Percentiles rank a stretch among this genome's conserved stretches.
Conservation (phyloP, 2,797 vertebrate genomes). For the Thripadectes ignobilis region DNA sequence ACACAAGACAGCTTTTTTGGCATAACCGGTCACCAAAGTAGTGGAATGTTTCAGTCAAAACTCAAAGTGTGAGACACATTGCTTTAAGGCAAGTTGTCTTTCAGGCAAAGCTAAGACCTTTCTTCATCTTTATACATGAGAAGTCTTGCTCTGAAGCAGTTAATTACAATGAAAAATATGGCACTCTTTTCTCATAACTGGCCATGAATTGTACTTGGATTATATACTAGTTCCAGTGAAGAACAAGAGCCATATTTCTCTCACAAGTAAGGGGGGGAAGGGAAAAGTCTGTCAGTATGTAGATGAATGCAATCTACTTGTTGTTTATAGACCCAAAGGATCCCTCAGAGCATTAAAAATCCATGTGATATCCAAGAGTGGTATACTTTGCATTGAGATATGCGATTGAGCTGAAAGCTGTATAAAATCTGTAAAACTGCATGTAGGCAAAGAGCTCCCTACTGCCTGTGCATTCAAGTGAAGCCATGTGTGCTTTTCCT, state of each 20-base stretch:
- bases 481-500: not conserved
- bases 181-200: not conserved
- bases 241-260: slow-evolving; percentile 1
- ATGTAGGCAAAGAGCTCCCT: not conserved
- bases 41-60: slow-evolving; percentile 37
- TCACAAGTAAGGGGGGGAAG: not conserved
- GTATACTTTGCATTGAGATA: slow-evolving; percentile 12
- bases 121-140: slow-evolving; percentile 60
- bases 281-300: not conserved
- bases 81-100: slow-evolving; percentile 38
- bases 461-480: not conserved
- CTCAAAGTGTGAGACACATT: slow-evolving; percentile 30
- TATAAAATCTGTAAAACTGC: slow-evolving; percentile 24
- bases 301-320: slow-evolving; percentile 27
- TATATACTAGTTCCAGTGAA: not conserved
- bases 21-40: slow-evolving; percentile 43
- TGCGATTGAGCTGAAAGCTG: slow-evolving; percentile 17
- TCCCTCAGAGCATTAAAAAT: slow-evolving; percentile 46
- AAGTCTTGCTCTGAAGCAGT: slow-evolving; percentile 31
- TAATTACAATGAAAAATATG: slow-evolving; percentile 42
- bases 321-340: slow-evolving; percentile 42
- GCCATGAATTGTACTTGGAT: slow-evolving; percentile 9
- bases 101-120: slow-evolving; percentile 49
- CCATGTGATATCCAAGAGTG: slow-evolving; percentile 28
- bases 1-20: slow-evolving; percentile 28